Conservation (phyloP, 2,888 invertebrate genomes). For the Microplitis manilae region DNA sequence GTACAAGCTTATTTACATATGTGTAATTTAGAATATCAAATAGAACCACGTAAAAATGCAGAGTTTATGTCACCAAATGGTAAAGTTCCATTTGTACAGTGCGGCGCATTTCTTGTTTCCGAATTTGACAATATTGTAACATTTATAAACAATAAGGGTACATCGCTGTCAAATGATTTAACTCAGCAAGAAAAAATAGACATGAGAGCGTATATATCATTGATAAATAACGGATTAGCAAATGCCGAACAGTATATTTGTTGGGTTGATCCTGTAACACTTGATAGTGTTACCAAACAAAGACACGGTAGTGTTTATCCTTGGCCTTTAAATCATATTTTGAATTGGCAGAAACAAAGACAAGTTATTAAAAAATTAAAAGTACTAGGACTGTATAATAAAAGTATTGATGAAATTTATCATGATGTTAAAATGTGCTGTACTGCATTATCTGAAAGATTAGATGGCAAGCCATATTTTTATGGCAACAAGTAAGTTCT, state of each 20-base stretch:
- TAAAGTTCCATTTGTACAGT: slow-evolving; percentile 92
- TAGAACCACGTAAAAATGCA: slow-evolving; percentile 90
- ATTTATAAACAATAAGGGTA: slow-evolving; percentile 89
- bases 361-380: slow-evolving; percentile 81
- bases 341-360: slow-evolving; percentile 84
- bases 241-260: slow-evolving; percentile 94
- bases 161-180: slow-evolving; percentile 81
- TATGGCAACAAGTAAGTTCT: slow-evolving; percentile 82
- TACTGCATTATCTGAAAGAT: slow-evolving; percentile 86
- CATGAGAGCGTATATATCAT: slow-evolving; percentile 93
- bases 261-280: slow-evolving; percentile 88
- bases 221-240: slow-evolving; percentile 89
- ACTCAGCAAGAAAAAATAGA: slow-evolving; percentile 87
- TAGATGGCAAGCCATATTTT: slow-evolving; percentile 87
- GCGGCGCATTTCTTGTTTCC: slow-evolving; percentile 89
- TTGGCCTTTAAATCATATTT: slow-evolving; percentile 90
- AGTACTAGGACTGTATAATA: slow-evolving; percentile 87
- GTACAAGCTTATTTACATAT: slow-evolving; percentile 95
- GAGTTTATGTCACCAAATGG: slow-evolving; percentile 98
- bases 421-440: slow-evolving; percentile 88
- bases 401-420: slow-evolving; percentile 84
- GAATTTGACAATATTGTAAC: slow-evolving; percentile 94
- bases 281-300: slow-evolving; percentile 85
- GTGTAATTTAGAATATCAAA: slow-evolving; percentile 87
- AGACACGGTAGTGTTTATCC: slow-evolving; percentile 93